Evolutionary conservation across 2,888 invertebrate genomes (phyloP).

Genomic region (Pristionchus arcanus): DNA sequence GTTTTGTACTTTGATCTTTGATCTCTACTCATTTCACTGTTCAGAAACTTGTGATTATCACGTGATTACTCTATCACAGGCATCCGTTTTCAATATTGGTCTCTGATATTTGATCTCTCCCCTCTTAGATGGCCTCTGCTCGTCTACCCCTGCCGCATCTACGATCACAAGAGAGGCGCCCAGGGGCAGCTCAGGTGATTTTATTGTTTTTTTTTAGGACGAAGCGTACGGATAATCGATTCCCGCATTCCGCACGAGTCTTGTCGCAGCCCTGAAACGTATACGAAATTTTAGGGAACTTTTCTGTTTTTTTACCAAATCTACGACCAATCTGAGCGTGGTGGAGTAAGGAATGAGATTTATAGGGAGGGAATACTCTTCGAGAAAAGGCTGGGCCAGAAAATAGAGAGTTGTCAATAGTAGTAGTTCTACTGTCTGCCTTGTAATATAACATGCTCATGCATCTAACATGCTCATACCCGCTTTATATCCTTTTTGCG

Average conservation of each 20-base stretch:
- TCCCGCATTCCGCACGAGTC: background rate
- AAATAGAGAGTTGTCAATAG: too few species aligned
- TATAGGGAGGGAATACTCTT: too few species aligned
- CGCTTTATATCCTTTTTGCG: too few species aligned
- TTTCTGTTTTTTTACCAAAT: too few species aligned
- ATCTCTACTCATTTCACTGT: background rate
- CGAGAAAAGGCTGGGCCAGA: too few species aligned
- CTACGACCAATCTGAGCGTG: too few species aligned
- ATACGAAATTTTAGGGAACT: background rate
- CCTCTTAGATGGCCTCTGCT: conserved; percentile 82
- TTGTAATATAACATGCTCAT: too few species aligned
- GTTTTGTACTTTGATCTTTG: conserved; percentile 72
- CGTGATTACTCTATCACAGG: too few species aligned
- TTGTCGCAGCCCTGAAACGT: background rate
- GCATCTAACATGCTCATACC: too few species aligned
- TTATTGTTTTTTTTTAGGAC: background rate
- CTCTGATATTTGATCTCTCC: background rate
- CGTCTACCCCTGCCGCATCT: conserved; percentile 86
- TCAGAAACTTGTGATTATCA: background rate
- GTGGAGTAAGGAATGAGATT: too few species aligned
- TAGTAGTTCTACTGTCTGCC: too few species aligned
- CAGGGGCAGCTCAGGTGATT: conserved; percentile 73
- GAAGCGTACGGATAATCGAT: background rate
- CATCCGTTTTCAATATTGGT: too few species aligned
- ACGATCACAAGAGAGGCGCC: conserved; percentile 83